Percentiles rank a stretch among this genome's conserved stretches.
These are phyloP conservation scores for Dipodomys merriami DNA, from an alignment of 2,113 vertebrate genomes.

Conservation along the genomic window DNA sequence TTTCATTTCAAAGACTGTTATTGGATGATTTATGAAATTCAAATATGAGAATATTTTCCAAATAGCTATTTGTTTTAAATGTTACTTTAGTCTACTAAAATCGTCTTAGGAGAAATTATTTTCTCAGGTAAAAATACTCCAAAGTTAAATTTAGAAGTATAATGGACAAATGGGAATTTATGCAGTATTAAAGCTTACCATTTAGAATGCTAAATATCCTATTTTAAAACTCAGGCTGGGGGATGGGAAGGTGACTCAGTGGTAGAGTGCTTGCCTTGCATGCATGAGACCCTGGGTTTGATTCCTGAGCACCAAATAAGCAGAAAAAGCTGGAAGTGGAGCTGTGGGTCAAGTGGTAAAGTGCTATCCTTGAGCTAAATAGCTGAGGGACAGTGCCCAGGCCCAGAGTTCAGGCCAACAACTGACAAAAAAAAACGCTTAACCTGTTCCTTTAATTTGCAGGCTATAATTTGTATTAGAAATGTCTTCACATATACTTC, in stretches of 20 bases:
- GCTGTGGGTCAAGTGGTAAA: too few species aligned
- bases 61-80: conserved; percentile 35
- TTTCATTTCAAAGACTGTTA: background rate
- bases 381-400: too few species aligned
- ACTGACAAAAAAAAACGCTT: too few species aligned
- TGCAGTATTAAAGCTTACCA: background rate
- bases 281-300: too few species aligned
- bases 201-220: background rate
- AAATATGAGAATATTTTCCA: conserved; percentile 51
- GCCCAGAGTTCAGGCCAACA: too few species aligned
- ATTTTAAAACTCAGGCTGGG: conserved; percentile 26
- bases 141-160: conserved; percentile 11
- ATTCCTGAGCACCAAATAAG: too few species aligned
- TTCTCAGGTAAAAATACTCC: conserved; percentile 10
- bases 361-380: too few species aligned
- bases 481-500: background rate
- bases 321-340: too few species aligned
- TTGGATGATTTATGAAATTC: conserved; percentile 17
- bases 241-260: too few species aligned
- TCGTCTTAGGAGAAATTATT: conserved; percentile 8
- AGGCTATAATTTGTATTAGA: conserved; percentile 9
- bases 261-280: too few species aligned
- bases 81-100: conserved; percentile 29
- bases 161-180: conserved; percentile 11
- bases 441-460: conserved; percentile 3